Evolutionary conservation across 2,797 vertebrate genomes (phyloP), one percentile per base, ranked within the genome.

Genomic region (Psittacula echo): DNA sequence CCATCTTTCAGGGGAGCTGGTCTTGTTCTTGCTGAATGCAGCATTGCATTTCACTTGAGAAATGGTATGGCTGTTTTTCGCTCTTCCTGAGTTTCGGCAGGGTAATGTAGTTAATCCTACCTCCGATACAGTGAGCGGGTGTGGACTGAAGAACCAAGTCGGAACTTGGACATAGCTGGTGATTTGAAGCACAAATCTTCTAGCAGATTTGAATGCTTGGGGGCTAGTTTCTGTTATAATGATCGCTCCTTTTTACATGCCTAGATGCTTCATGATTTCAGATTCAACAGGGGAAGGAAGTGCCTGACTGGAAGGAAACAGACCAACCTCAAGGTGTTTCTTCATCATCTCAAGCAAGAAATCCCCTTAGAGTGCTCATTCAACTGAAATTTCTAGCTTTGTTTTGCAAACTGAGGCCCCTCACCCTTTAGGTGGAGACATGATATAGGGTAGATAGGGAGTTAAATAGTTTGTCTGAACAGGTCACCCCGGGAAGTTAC

Each of bases 291-390:
- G 44, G 76, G 41, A 85, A 87, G 53, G 74, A 77, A 84, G 53
- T 85, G 30, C 39, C 58, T 93, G 26, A 70, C 50, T 70, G 56
- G 34, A 89, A 92, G 84, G 78, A 89, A 95, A 61, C 26, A 85
- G 72, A 75, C 47, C 79, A 92, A 83, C 47, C 47, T 85, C 75
- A 74, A 87, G 62, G 66, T 93, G 45, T 90, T 96, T 95, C 82
- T 89, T 92, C 72, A 73, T 58, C 70, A 75, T 79, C 65, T 85
- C 78, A 94, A 86, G 71, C 84, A 96, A 92, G 60, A 93, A 95
- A 87, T 92, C 75, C 48, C 70, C 39, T 90, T 72, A 90, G 65
- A 83, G 65, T 2, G 21, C 23, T 87, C 70, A 62, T 76, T 92
- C 78, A 78, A 6, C 60, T 78, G 85, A 91, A 76, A 64, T 91